Evolutionary conservation across 2,888 invertebrate species (phyloP), one percentile per base, ranked within the genome.

Genomic region (Chromoteleia sp.): DNA sequence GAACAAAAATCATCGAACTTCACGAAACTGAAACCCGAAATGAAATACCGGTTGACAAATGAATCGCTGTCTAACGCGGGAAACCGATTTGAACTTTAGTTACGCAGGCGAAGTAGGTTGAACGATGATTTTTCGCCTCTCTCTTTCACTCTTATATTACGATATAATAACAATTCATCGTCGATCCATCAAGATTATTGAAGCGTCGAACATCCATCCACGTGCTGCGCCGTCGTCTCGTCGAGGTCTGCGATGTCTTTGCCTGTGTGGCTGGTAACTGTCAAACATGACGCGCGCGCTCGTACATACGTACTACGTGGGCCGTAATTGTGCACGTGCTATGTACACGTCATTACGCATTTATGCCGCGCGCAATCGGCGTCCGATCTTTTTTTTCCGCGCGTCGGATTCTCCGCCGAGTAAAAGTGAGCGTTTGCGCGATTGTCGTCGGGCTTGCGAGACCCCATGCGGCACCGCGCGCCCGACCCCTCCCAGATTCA

Each of bases 121-220:
- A 21, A 58, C 5, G 54, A 41, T 29, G 36, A 39, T 19, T n/a
- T n/a, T n/a, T n/a, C n/a, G n/a, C 74, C 61, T 80, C 63, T 54
- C 56, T 80, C 79, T 74, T 73, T 29, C 39, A 25, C 56, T 63
- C 56, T 77, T 70, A 65, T 56, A 75, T 70, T 56, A 56, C 59
- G 43, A 39, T 70, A 71, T 71, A 78, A 82, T 78, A 82, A 74
- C 70, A 74, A 82, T 81, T 79, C 82, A 76, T 52, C 77, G 56
- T 65, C 84, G 84, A 83, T 85, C 84, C 84, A 85, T 86, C 85
- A 82, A 85, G 84, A 84, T 84, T 84, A 83, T 77, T 83, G 81
- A 78, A 81, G 83, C 67, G 36, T 48, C 59, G 65, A 67, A 48
- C 29, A 43, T 73, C 75, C 83, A 83, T 81, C 75, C 83, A 83